Conservation (phyloP, 2,888 invertebrate genomes). For the Gandaritis pyraliata region DNA sequence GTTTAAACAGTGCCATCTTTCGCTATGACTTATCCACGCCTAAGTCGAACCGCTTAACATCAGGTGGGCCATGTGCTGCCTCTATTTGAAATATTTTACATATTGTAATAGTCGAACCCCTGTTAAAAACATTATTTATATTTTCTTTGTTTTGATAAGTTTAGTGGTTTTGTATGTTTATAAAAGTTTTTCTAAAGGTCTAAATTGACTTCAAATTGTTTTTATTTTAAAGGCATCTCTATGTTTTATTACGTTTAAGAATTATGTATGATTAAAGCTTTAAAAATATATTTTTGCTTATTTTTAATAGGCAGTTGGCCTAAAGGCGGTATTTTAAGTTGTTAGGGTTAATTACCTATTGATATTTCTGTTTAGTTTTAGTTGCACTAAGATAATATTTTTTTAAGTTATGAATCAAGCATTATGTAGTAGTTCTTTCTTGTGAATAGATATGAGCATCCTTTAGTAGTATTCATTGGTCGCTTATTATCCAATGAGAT, state of each 20-base stretch:
- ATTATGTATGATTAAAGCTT: slow-evolving; percentile 16
- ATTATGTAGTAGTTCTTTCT: too few species aligned
- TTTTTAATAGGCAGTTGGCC: not conserved
- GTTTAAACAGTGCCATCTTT: too few species aligned
- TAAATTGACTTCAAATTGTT: slow-evolving; percentile 1
- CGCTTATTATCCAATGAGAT: too few species aligned
- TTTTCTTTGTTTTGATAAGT: not conserved
- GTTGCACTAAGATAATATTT: not conserved
- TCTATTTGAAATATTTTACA: too few species aligned
- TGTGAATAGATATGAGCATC: too few species aligned
- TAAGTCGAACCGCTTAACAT: too few species aligned
- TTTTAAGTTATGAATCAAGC: not conserved
- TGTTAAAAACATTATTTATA: too few species aligned
- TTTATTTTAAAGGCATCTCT: not conserved
- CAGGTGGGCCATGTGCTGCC: too few species aligned
- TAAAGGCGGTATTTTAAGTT: slow-evolving; percentile 14
- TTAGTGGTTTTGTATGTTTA: slow-evolving; percentile 1
- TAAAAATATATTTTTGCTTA: slow-evolving; percentile 14
- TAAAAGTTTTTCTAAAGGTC: not conserved
- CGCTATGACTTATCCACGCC: too few species aligned
- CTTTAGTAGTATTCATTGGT: too few species aligned
- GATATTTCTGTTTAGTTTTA: slow-evolving; percentile 18
- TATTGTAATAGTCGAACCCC: too few species aligned
- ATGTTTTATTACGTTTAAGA: not conserved
- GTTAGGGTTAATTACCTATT: slow-evolving; percentile 10